A percentile compares a stretch with the other conserved stretches of the same genome.
Conservation (phyloP, 2,888 invertebrate genomes). For the Ptychoptera albimana region DNA sequence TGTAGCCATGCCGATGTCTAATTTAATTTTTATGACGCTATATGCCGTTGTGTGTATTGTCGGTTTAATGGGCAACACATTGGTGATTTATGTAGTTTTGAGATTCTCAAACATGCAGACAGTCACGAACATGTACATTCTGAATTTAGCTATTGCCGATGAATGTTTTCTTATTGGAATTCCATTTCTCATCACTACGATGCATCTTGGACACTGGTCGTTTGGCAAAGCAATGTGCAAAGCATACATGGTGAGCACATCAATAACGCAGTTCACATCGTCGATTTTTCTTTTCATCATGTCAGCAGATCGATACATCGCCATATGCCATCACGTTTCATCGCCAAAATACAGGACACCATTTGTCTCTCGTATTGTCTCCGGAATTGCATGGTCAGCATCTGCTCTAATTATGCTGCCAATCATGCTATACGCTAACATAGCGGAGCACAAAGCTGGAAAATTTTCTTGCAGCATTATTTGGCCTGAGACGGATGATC, state of each 20-base stretch:
- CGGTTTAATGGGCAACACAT: slow-evolving; percentile 65
- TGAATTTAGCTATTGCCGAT: slow-evolving; percentile 73
- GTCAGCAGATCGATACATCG: slow-evolving; percentile 71
- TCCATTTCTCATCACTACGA: slow-evolving; percentile 68
- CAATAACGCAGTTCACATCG: slow-evolving; percentile 76
- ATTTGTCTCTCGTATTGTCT: slow-evolving; percentile 59
- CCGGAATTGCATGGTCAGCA: slow-evolving; percentile 60
- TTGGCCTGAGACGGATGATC: slow-evolving; percentile 39
- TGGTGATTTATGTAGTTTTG: slow-evolving; percentile 71
- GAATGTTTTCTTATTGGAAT: slow-evolving; percentile 74
- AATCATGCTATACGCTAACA: slow-evolving; percentile 62
- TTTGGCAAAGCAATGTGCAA: slow-evolving; percentile 71
- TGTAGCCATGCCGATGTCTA: slow-evolving; percentile 33
- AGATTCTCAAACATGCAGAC: slow-evolving; percentile 81
- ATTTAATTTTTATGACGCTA: slow-evolving; percentile 43
- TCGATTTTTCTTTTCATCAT: slow-evolving; percentile 73
- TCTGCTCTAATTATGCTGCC: slow-evolving; percentile 71
- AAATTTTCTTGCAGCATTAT: slow-evolving; percentile 52
- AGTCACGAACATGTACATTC: slow-evolving; percentile 77
- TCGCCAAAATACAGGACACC: slow-evolving; percentile 67
- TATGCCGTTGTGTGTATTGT: slow-evolving; percentile 67
- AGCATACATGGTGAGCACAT: slow-evolving; percentile 69
- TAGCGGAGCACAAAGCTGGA: slow-evolving; percentile 35
- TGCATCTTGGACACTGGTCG: slow-evolving; percentile 60
- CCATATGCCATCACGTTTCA: slow-evolving; percentile 75